Evolutionary conservation across 2,888 invertebrate species (phyloP).

Genomic region (Nymphalis c-album): DNA sequence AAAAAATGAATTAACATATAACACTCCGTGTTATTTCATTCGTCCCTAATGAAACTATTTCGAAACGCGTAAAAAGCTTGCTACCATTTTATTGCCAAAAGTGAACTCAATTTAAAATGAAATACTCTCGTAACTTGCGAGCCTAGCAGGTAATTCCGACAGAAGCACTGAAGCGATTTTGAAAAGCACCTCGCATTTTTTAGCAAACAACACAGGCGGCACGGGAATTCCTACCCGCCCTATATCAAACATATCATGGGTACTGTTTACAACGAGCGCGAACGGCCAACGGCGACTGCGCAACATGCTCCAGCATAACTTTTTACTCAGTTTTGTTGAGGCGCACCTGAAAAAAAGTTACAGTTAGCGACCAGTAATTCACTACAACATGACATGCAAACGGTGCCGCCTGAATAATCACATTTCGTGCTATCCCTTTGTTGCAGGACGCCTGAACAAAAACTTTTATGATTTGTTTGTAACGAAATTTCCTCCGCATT

Average conservation of each 20-base stretch:
- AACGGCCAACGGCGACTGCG: slow-evolving; percentile 59
- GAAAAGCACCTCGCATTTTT: slow-evolving; percentile 39
- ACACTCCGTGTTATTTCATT: slow-evolving; percentile 3
- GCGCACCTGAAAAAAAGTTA: slow-evolving; percentile 60
- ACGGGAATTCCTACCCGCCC: slow-evolving; percentile 33
- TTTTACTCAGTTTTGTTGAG: slow-evolving; percentile 66
- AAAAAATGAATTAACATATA: slow-evolving; percentile 1
- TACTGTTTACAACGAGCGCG: slow-evolving; percentile 62
- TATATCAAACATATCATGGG: slow-evolving; percentile 41
- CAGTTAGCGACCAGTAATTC: slow-evolving; percentile 58
- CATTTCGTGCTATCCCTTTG: slow-evolving; percentile 75
- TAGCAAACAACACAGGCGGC: slow-evolving; percentile 37
- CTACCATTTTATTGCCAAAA: slow-evolving; percentile 31
- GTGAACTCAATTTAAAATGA: slow-evolving; percentile 37
- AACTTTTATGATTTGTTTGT: slow-evolving; percentile 61
- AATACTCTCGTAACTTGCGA: slow-evolving; percentile 27
- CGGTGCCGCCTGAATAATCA: slow-evolving; percentile 70
- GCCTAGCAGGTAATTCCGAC: slow-evolving; percentile 29
- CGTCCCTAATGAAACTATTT: slow-evolving; percentile 22
- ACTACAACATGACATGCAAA: slow-evolving; percentile 69
- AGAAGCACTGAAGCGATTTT: slow-evolving; percentile 29
- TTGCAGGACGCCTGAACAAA: slow-evolving; percentile 58
- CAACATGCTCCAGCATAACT: slow-evolving; percentile 56
- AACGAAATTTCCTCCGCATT: slow-evolving; percentile 34
- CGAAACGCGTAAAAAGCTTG: slow-evolving; percentile 25